Evolutionary conservation across 2,888 invertebrate genomes (phyloP).

Genomic region (Athalia circularis): DNA sequence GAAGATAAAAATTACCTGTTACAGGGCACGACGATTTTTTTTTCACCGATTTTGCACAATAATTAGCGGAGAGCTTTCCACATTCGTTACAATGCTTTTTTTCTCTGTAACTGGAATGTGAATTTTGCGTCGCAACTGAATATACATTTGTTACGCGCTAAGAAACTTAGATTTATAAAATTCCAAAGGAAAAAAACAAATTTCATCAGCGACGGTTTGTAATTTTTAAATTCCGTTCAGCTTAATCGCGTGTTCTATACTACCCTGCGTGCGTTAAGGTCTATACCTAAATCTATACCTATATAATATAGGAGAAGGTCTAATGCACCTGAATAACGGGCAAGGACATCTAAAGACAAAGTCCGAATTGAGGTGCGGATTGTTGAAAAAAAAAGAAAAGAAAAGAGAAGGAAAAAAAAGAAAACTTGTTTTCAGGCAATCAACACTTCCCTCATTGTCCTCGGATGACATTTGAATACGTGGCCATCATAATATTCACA

Average conservation of each 20-base stretch:
- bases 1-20: too few relatives aligned
- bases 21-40: too few relatives aligned
- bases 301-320: constrained; percentile 9
- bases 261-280: background rate
- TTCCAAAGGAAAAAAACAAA: background rate
- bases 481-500: constrained; percentile 73
- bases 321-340: constrained; percentile 43
- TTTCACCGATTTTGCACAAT: too few relatives aligned
- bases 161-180: background rate
- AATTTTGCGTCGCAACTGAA: background rate
- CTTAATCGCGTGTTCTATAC: too few relatives aligned
- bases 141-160: background rate
- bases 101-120: too few relatives aligned
- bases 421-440: constrained; percentile 70
- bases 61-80: too few relatives aligned
- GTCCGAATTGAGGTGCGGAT: constrained; percentile 49
- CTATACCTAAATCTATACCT: background rate
- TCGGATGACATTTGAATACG: constrained; percentile 69
- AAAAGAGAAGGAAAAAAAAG: constrained; percentile 56
- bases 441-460: constrained; percentile 70
- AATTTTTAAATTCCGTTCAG: too few relatives aligned
- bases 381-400: constrained; percentile 22
- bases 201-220: too few relatives aligned
- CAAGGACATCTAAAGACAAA: constrained; percentile 45
- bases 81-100: too few relatives aligned